Percentiles rank a stretch among this genome's conserved stretches.
These are phyloP conservation scores for Brachyrhaphis roseni DNA, from an alignment of 2,797 vertebrate genomes.

Conservation along the genomic window DNA sequence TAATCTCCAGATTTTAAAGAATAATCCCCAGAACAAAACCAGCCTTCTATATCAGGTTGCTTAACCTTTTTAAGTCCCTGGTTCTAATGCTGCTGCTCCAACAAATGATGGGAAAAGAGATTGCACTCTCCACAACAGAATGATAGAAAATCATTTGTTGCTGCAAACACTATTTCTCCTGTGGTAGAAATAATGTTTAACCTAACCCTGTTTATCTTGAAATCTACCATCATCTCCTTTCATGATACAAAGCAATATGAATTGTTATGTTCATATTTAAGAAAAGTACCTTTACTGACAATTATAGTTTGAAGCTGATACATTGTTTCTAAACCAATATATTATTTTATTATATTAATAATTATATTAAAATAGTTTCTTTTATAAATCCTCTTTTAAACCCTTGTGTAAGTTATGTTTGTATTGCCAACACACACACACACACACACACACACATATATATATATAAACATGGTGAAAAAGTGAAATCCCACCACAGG, in stretches of 20 bases:
- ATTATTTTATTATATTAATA: background rate
- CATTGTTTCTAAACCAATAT: background rate
- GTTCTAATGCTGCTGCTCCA: background rate
- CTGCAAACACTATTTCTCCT: background rate
- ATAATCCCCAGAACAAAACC: background rate
- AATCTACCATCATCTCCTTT: background rate
- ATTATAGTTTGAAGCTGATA: background rate
- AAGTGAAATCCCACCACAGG: conserved; percentile 37
- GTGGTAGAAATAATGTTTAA: no score
- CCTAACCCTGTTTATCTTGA: background rate
- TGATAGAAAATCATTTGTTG: background rate
- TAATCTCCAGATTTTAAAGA: background rate
- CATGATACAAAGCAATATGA: no score
- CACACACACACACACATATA: no score
- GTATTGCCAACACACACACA: background rate
- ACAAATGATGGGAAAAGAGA: background rate
- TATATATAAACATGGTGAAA: conserved; percentile 28
- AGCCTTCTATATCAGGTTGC: background rate
- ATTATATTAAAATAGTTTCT: background rate
- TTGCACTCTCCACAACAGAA: background rate
- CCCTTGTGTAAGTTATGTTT: background rate
- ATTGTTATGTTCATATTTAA: background rate
- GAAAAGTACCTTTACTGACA: background rate
- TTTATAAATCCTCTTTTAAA: background rate
- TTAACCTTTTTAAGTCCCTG: background rate